A percentile compares a stretch with the other conserved stretches of the same genome.
Evolutionary conservation across 2,888 invertebrate species (phyloP).

Genomic region (Campoletis raptor): DNA sequence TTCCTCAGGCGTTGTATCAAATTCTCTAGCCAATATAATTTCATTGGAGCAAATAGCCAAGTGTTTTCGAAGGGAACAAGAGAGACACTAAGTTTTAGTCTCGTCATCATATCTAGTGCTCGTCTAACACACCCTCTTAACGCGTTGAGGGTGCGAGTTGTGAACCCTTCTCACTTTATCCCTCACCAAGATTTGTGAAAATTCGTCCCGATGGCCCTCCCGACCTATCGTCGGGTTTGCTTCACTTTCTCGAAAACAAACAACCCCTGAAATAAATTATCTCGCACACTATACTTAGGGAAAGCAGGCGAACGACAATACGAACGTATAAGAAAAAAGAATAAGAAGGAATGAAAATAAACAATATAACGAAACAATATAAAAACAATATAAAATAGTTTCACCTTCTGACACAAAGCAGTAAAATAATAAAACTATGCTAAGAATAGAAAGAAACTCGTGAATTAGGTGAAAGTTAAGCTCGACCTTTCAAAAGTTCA

Average conservation of each 20-base stretch:
- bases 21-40: conserved; percentile 9
- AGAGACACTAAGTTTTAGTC: conserved; percentile 41
- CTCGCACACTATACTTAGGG: neutral
- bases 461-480: neutral
- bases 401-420: neutral
- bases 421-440: neutral
- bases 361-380: no score
- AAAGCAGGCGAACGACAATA: neutral
- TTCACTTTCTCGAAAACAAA: conserved; percentile 58
- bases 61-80: conserved; percentile 53
- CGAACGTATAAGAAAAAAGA: conserved; percentile 11
- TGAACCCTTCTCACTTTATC: conserved; percentile 19
- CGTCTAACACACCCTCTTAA: conserved; percentile 43
- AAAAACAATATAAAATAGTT: no score
- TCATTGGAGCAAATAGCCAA: conserved; percentile 54
- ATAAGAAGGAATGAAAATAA: no score
- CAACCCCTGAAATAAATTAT: conserved; percentile 21
- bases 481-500: neutral
- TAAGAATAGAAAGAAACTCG: neutral
- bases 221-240: neutral
- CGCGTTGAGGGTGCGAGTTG: conserved; percentile 22
- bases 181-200: conserved; percentile 42
- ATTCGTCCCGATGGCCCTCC: conserved; percentile 51
- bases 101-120: conserved; percentile 24
- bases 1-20: conserved; percentile 1